These are phyloP conservation scores for Campylomormyrus tamandua DNA, from an alignment of 2,113 vertebrate genomes.

Conservation along the genomic window DNA sequence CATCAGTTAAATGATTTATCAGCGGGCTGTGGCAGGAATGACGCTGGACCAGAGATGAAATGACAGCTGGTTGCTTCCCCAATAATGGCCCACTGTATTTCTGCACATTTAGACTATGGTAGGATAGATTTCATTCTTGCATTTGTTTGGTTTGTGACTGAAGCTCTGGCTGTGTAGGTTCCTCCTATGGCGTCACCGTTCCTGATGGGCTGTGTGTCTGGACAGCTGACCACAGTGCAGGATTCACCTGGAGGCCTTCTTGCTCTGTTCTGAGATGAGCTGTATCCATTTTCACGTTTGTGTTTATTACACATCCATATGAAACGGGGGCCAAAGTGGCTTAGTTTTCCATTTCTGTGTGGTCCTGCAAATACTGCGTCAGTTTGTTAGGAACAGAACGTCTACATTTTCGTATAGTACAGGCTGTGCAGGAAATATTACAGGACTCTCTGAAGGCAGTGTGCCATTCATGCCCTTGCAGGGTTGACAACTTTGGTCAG, in stretches of 20 bases:
- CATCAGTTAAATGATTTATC: background rate
- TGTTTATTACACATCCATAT: background rate
- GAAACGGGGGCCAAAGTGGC: background rate
- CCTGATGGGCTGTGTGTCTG: background rate
- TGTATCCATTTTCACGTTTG: background rate
- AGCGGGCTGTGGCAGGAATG: background rate
- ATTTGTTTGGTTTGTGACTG: background rate
- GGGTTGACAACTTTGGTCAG: too few relatives aligned
- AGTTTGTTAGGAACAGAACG: background rate
- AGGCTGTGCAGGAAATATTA: background rate
- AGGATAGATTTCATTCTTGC: background rate
- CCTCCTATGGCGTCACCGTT: background rate
- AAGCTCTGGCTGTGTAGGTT: background rate
- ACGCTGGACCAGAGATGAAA: background rate
- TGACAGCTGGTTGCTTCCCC: background rate
- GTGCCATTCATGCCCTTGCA: background rate
- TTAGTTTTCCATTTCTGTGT: background rate
- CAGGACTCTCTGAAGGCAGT: background rate
- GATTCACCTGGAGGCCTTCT: background rate
- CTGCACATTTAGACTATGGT: background rate
- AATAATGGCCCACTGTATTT: background rate
- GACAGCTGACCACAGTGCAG: background rate
- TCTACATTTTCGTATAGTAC: background rate
- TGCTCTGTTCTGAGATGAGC: background rate
- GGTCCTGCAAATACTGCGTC: background rate